These are phyloP conservation scores for Prostheceraeus crozeri DNA, from an alignment of 2,888 invertebrate species.

Conservation along the genomic window DNA sequence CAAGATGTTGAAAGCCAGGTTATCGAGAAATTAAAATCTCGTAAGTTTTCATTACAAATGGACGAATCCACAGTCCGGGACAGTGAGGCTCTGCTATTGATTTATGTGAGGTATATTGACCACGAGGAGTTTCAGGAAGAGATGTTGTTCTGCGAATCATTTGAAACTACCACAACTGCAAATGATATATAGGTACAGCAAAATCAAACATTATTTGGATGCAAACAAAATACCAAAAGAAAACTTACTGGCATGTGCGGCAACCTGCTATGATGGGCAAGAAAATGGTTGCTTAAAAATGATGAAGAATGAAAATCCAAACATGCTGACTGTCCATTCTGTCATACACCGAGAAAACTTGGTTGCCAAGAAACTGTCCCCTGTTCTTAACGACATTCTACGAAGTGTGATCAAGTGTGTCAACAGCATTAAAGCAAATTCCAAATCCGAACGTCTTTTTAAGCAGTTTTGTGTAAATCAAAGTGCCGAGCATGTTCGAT, in stretches of 20 bases:
- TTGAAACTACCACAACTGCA: constrained; percentile 29
- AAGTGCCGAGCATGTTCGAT: constrained; percentile 38
- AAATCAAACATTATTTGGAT: constrained; percentile 19
- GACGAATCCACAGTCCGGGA: constrained; percentile 35
- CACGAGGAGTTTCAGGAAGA: constrained; percentile 12
- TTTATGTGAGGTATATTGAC: constrained; percentile 25
- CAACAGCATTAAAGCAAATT: constrained; percentile 38
- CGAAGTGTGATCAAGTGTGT: constrained; percentile 35
- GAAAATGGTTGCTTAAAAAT: constrained; percentile 39
- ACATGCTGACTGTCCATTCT: constrained; percentile 37
- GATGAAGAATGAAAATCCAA: constrained; percentile 37
- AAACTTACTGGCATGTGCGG: constrained; percentile 6
- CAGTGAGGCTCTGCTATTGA: background rate
- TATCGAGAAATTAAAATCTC: constrained; percentile 35
- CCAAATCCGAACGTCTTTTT: constrained; percentile 40
- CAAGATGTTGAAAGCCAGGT: constrained; percentile 37
- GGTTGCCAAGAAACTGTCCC: constrained; percentile 38
- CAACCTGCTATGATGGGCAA: constrained; percentile 29
- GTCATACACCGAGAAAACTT: constrained; percentile 40
- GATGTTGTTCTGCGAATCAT: constrained; percentile 35
- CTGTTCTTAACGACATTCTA: constrained; percentile 27
- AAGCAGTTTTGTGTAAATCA: constrained; percentile 37
- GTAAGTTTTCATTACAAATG: constrained; percentile 37
- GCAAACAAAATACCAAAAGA: constrained; percentile 10
- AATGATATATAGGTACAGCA: no score